phyloP scores from a whole-genome alignment of 2,113 vertebrate genomes.

The Dasyprocta punctata region DNA sequence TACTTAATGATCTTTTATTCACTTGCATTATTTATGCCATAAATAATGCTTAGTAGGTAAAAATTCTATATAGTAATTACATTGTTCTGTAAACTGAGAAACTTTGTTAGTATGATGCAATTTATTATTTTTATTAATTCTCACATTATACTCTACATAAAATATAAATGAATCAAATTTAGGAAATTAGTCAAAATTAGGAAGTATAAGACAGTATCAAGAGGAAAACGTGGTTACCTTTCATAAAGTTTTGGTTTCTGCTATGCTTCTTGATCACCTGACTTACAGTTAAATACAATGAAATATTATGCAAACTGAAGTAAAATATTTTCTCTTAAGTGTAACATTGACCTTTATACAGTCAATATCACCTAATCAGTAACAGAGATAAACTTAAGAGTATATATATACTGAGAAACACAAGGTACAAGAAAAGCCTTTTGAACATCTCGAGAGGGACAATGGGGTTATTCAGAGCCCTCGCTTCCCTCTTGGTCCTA shows the following conservation, averaged over 20 bases:
- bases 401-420: background rate
- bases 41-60: background rate
- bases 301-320: background rate
- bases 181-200: slow-evolving; percentile 40
- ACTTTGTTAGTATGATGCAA: background rate
- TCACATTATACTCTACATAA: background rate
- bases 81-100: background rate
- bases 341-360: slow-evolving; percentile 45
- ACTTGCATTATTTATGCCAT: background rate
- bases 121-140: background rate
- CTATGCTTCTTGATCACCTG: background rate
- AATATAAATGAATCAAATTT: background rate
- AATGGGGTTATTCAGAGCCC: slow-evolving; percentile 47
- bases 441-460: background rate
- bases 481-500: slow-evolving; percentile 63
- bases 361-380: background rate
- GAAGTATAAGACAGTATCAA: background rate
- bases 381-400: background rate
- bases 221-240: background rate
- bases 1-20: slow-evolving; percentile 12
- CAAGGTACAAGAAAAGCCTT: background rate
- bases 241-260: slow-evolving; percentile 14
- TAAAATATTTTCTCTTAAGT: background rate
- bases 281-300: background rate
- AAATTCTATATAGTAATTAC: slow-evolving; percentile 28